Evolutionary conservation across 2,888 invertebrate genomes (phyloP), one percentile per base, ranked within the genome.

Genomic region (Synergus itoensis): DNA sequence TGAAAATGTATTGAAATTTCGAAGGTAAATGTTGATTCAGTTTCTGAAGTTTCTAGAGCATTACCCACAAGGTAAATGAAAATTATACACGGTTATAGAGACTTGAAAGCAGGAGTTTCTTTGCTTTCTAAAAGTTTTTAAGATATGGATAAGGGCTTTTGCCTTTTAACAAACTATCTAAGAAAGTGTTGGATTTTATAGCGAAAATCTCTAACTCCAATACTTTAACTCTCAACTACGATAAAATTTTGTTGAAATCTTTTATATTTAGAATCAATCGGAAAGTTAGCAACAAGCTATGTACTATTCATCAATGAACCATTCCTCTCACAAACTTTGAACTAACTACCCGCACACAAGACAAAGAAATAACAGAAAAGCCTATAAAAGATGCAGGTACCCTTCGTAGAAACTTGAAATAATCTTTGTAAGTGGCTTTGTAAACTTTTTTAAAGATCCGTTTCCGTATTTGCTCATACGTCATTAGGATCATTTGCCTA

Each of bases 1-100:
- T 36, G 36, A 36, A 36, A 60, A 18, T 11, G 60, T 21, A 18
- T 60, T 18, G 18, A 60, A 60, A 60, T 60, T 60, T 21, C 11
- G 36, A 36, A 5, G 0, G 0, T 5, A 36, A 36, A 7, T 36
- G 5, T 36, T 36, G 36, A 7, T 21, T 60, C 8, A 9, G 60
- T n/a, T 16, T 21, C 18, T 60, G 8, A n/a, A 18, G n/a, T 60
- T 60, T 11, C n/a, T 21, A 60, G 18, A 11, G 60, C 18, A 60
- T 60, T n/a, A 60, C 21, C 18, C n/a, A 60, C 18, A 60, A 62
- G 14, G 62, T 62, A 62, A n/a, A 62, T 62, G 62, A 62, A 62
- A 28, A 62, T 21, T 62, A 62, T 62, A 11, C 28, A 28, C 28
- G 3, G 28, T 28, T 28, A 28, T 28, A 28, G 28, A 28, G 28